Base-by-base conservation (phyloP, 2,888 invertebrate species). In the Furcula furcula region DNA sequence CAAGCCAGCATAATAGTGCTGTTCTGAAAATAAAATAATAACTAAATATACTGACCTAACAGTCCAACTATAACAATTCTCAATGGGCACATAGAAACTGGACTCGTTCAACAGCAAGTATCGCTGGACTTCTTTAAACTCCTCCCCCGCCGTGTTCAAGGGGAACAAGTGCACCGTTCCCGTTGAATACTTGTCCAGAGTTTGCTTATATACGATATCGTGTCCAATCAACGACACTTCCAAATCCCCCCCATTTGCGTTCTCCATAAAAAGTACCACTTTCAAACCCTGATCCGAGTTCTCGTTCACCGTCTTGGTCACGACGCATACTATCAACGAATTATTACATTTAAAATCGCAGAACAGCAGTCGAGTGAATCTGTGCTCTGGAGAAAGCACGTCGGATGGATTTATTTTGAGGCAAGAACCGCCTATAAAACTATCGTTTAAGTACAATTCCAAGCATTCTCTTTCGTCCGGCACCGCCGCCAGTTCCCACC, bases 351-450 rank as follows among this genome's bases (percentile, higher is more conserved):
- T 1, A 43, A 87, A 86, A 34, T 87, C 82, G 46, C 83, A 79
- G 36, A 77, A 71, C 26, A 87, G 70, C 13, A 89, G 43, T n/a
- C 85, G 50, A 1, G 63, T 42, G 3, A 43, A 14, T 5, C 79
- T 56, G 38, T 70, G 75, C 7, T 57, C 61, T 0, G 40, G 18
- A 11, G 50, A 40, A 2, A 59, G 14, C 3, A 13, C 35, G 44
- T 84, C 84, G 0, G 79, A 68, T 1, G 81, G 84, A 31, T 80
- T 58, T 0, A 92, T 58, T 36, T 76, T 76, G 1, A 91, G 60
- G 22, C 90, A 90, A 1, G 84, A 76, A 13, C 92, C 91, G 9
- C 92, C 91, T 12, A 63, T 72, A 58, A 87, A 91, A 43, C 82
- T 83, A 42, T 90, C 90, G 0, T 74, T 74, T 21, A 70, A 76